Evolutionary conservation across 2,797 vertebrate genomes (phyloP), one percentile per base, ranked within the genome.

Genomic region (Microhierax caerulescens): DNA sequence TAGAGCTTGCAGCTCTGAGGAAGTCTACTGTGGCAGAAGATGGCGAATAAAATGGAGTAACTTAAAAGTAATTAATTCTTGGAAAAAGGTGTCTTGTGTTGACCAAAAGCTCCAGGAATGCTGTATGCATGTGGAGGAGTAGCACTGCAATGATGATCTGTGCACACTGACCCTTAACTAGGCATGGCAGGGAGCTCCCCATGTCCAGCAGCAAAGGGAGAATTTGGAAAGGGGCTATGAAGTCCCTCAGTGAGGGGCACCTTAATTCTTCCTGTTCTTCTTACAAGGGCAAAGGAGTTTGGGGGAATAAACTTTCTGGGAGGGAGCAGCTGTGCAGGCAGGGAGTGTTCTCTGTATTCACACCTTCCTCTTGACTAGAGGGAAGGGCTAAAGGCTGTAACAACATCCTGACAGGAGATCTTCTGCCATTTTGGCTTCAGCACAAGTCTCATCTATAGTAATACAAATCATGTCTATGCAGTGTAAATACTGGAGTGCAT

Each of bases 91-190:
- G 27, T 30, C 3, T 24, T 70, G 48, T 34, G 24, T 24, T 59
- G 34, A 4, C 23, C 36, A 4, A 28, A 69, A 48, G 56, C 51
- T 90, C 15, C 3, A 7, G 54, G 21, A n/a, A 11, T 75, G 61
- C 21, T 30, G 17, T 10, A 5, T 23, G 11, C 7, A 1, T 1
- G 9, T 23, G 25, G 22, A 28, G 14, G 22, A 12, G 28, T 8
- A 4, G 16, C 9, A 7, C 20, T 9, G 51, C 36, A 2, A 0
- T 1, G 36, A 5, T 14, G 11, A 5, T 41, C 11, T 47, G n/a
- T 17, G 30, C 14, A 7, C n/a, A 3, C 18, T 16, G 69, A 51
- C 45, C 37, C 37, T 13, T 21, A 11, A 13, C 13, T 28, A 30
- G 43, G 48, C 36, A 11, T 6, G 30, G 30, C 68, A 34, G 30